Percentiles rank a stretch among this genome's conserved stretches.
phyloP scores from a whole-genome alignment of 2,797 vertebrate species.

The Urosaurus nigricauda region DNA sequence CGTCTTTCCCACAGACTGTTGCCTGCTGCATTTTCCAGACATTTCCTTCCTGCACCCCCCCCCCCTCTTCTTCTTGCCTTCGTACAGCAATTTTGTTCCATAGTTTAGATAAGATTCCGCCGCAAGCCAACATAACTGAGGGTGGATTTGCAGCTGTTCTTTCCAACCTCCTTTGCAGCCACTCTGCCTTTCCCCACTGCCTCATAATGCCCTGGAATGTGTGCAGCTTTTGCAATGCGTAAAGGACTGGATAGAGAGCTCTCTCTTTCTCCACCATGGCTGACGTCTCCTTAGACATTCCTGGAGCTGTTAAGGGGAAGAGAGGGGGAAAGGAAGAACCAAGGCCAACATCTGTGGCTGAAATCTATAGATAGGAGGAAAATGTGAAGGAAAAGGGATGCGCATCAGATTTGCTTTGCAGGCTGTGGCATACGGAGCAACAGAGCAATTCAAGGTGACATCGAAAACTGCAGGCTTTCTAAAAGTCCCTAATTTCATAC shows the following conservation, averaged over 20 bases:
- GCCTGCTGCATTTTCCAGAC: background rate
- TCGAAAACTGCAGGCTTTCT: background rate
- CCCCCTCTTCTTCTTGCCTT: background rate
- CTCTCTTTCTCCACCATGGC: background rate
- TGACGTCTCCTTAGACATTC: background rate
- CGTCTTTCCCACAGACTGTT: too few species aligned
- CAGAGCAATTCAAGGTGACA: background rate
- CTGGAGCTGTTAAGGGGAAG: background rate
- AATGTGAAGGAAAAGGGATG: background rate
- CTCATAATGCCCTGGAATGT: background rate
- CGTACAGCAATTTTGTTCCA: background rate
- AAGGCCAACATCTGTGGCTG: background rate
- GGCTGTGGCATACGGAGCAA: background rate
- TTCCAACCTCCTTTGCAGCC: background rate
- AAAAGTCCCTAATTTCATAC: background rate
- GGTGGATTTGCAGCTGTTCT: background rate
- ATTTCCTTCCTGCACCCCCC: background rate
- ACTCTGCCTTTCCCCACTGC: background rate
- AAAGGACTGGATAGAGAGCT: background rate
- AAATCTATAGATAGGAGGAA: background rate
- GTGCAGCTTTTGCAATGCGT: background rate
- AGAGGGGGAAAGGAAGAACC: background rate
- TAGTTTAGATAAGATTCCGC: background rate
- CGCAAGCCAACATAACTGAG: background rate
- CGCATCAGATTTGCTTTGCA: background rate